A percentile compares a stretch with the other conserved stretches of the same genome.
Conservation (phyloP, 2,113 vertebrate species). For the Vidua macroura region DNA sequence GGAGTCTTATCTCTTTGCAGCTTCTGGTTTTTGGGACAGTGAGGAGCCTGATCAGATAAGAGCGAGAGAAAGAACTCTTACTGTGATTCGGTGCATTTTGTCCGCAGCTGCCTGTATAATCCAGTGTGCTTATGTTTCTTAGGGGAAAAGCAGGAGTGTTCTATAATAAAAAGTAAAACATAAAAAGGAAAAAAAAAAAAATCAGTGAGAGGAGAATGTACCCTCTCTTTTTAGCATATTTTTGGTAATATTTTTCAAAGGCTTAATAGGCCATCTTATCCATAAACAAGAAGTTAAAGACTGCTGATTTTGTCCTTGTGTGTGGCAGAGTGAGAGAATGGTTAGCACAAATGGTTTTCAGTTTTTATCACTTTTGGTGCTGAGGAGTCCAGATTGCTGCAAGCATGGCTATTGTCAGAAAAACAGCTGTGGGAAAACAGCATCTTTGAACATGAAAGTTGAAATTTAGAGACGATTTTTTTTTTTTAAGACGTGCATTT, state of each 20-base stretch:
- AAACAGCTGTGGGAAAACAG: not conserved
- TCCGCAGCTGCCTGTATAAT: not conserved
- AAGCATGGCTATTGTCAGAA: not conserved
- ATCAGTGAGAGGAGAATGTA: not conserved
- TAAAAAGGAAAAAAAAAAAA: not conserved
- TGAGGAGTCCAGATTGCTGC: not conserved
- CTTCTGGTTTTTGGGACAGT: not conserved
- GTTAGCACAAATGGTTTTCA: not conserved
- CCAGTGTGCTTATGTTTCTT: not conserved
- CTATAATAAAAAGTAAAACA: not conserved
- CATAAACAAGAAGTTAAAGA: not conserved
- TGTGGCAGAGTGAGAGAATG: not conserved
- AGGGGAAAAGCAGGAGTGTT: not conserved
- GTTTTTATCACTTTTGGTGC: not conserved
- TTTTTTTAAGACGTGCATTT: not conserved
- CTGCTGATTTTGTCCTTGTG: not conserved
- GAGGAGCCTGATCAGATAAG: conserved; percentile 37
- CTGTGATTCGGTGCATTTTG: not conserved
- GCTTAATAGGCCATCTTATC: not conserved
- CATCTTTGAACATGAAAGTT: not conserved
- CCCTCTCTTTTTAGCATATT: not conserved
- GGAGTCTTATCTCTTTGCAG: not conserved
- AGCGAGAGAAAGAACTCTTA: not conserved
- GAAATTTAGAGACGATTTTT: not conserved
- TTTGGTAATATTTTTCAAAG: not conserved